Base-by-base conservation (phyloP, 2,888 invertebrate genomes). In the Tiliacea aurago region DNA sequence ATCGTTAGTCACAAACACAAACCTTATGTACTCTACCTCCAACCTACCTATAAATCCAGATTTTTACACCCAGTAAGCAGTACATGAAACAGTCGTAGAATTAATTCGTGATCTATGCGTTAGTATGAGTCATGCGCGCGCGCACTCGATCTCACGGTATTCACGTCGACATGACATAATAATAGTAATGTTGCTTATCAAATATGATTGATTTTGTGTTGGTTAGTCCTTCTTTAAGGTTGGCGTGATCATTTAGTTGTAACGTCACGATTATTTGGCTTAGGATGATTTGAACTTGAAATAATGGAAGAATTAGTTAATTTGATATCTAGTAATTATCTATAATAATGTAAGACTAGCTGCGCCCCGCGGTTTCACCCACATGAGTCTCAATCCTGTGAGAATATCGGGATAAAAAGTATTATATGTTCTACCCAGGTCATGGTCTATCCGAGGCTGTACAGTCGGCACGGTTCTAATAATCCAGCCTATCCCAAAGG, bases 91-190 rank as follows among this genome's bases (percentile, higher is more conserved):
- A 74, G 66, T 71, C 56, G 56, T 79, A 80, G 75, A 76, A 84
- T 80, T 78, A 86, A 86, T 85, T 87, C 86, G 86, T 87, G 87
- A 84, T 77, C 83, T 81, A 72, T 73, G 79, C 80, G 81, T 67
- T 80, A 71, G 55, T 23, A 76, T 87, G 84, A 87, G 84, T 86
- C 85, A 87, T 82, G 82, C 78, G 85, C 84, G 70, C 70, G 78
- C 79, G 83, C 73, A 76, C 47, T 64, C 72, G 81, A 79, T 84
- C 83, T 79, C 86, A 84, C 86, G 87, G 84, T 81, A 78, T 82
- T 85, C 86, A 78, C 86, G 82, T 79, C 81, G 59, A 80, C 82
- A 79, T 86, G 87, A 85, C 87, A 87, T 87, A 86, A 86, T 86
- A 87, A 87, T 84, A 87, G 87, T 80, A 81, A 80, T 85, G 77